Evolutionary conservation across 2,888 invertebrate species (phyloP), one percentile per base, ranked within the genome.

Genomic region (Leucoma salicis): DNA sequence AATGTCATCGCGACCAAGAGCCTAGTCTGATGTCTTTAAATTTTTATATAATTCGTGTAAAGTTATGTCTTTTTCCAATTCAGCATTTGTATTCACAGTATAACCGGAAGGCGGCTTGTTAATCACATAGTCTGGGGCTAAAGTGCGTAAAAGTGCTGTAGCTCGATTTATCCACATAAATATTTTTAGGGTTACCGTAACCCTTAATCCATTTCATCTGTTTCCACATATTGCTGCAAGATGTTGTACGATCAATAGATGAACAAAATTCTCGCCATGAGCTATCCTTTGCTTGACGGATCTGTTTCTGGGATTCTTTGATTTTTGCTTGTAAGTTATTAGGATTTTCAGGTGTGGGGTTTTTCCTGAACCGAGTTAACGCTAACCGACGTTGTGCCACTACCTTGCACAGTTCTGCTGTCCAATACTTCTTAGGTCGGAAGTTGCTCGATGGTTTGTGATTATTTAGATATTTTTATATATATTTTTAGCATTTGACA

Each of bases 361-460:
- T 31, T 14, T 15, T 14, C 8, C 31, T 39, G 31, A 15, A 39
- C 27, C 2, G 10, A 10, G 15, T 27, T n/a, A 39, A 4, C 10
- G 39, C 33, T 16, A 32, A 15, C 1, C 39, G 24, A 2, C 39
- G 24, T 4, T 39, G 24, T n/a, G 39, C 25, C 1, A 32, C 33
- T 12, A 15, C 12, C 11, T 24, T 18, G 7, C 24, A 32, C 5
- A 12, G 29, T 15, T 32, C 14, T 16, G 15, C 7, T 6, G 3
- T 15, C 31, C 31, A 31, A 31, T 31, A 31, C 11, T 1, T 3
- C 10, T 31, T 31, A 1, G 31, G 31, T 3, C 3, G 3, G 10
- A 25, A 25, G 3, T 25, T 25, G 8, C 25, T 25, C 2, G 8
- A n/a, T 8, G 25, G 25, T 3, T 10, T 25, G 8, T 8, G 8